Evolutionary conservation across 2,797 vertebrate genomes (phyloP).

Genomic region (Nothura maculosa): DNA sequence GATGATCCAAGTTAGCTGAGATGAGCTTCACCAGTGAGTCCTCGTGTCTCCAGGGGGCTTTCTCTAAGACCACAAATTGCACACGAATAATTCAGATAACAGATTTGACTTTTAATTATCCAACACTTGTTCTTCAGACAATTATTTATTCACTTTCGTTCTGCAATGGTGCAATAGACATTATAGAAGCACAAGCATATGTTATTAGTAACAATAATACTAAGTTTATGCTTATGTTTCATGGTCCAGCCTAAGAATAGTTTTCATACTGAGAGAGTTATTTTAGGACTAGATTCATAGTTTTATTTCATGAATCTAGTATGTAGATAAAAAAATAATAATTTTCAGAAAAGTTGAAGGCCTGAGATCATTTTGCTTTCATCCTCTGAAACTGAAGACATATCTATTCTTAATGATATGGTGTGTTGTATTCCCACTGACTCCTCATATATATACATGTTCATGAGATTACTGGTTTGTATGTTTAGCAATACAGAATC

Average conservation of each 20-base stretch:
- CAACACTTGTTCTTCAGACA: background rate
- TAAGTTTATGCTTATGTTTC: background rate
- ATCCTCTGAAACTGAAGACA: background rate
- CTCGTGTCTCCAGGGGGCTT: background rate
- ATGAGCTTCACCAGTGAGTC: background rate
- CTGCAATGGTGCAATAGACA: background rate
- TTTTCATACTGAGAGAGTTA: background rate
- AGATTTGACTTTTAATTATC: background rate
- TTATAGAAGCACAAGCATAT: background rate
- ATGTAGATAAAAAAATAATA: background rate
- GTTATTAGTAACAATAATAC: background rate
- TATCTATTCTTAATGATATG: rapidly evolving
- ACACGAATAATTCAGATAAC: background rate
- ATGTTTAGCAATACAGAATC: background rate
- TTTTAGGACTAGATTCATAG: background rate
- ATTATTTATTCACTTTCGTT: background rate
- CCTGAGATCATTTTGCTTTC: background rate
- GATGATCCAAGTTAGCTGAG: background rate
- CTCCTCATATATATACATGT: background rate
- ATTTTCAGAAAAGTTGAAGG: background rate
- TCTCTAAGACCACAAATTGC: rapidly evolving
- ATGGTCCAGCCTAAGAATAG: background rate
- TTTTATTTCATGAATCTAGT: background rate
- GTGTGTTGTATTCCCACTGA: background rate
- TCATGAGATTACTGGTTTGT: background rate